Conservation (phyloP, 2,797 vertebrate genomes). For the Crocodylus rhombifer region DNA sequence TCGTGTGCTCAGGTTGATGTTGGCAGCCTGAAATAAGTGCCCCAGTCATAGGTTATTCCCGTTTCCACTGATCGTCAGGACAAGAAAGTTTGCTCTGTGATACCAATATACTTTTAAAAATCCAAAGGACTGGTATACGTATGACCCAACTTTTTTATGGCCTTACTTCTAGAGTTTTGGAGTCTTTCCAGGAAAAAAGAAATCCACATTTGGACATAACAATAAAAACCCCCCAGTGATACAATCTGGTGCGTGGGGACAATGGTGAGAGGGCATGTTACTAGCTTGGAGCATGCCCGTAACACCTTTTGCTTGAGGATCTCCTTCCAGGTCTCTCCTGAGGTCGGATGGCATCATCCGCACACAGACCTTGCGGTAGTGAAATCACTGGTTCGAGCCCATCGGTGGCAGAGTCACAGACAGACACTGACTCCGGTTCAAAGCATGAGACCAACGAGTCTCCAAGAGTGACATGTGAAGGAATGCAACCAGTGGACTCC, state of each 20-base stretch:
- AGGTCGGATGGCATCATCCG: neutral
- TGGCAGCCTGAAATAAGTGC: neutral
- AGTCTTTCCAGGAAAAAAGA: too few species aligned
- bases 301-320: neutral
- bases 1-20: constrained; percentile 17
- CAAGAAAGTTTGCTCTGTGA: neutral
- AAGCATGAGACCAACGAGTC: neutral
- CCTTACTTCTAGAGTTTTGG: constrained; percentile 38
- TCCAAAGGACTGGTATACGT: too few species aligned
- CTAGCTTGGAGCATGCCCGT: neutral
- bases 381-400: neutral
- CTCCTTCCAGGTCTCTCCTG: neutral
- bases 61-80: neutral
- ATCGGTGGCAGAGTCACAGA: neutral
- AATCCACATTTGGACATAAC: neutral
- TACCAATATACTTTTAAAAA: neutral
- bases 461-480: too few species aligned
- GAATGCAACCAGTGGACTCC: too few species aligned
- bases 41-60: neutral
- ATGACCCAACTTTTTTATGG: neutral
- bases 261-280: neutral
- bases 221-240: neutral
- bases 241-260: neutral
- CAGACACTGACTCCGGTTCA: neutral
- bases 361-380: neutral